Evolutionary conservation across 92 coral and sea anemone species (phyloP).

Genomic region (Siderastrea radians): DNA sequence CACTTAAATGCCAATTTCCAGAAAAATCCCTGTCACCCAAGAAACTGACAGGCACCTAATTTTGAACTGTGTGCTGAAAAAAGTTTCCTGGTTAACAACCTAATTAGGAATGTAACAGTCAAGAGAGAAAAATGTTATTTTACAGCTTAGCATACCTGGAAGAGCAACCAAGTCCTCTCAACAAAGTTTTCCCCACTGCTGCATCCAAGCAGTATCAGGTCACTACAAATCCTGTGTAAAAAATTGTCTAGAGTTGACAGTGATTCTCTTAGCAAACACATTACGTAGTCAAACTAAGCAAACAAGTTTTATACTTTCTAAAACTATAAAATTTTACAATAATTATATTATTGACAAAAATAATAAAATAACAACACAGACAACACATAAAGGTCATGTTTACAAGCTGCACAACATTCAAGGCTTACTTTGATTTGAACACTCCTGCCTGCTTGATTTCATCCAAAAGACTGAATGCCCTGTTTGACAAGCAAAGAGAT

Average conservation of each 20-base stretch:
- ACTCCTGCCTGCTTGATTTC: conserved; percentile 63
- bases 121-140: not conserved
- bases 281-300: no score
- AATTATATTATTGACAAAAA: not conserved
- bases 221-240: conserved; percentile 68
- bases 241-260: not conserved
- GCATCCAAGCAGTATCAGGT: conserved; percentile 64
- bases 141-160: conserved; percentile 46
- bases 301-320: no score
- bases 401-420: not conserved
- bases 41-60: no score
- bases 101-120: not conserved
- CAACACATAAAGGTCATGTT: not conserved
- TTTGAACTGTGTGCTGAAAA: no score
- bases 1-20: no score
- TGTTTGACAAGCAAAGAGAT: not conserved
- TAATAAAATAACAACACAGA: not conserved
- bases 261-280: not conserved
- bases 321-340: no score
- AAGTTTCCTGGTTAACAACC: not conserved
- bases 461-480: conserved; percentile 75
- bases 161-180: conserved; percentile 66
- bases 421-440: conserved; percentile 65
- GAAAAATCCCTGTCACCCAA: no score
- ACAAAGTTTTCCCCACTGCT: conserved; percentile 42